Base-by-base conservation (phyloP, 1,140 invertebrate genomes). In the Calliopsis andreniformis region DNA sequence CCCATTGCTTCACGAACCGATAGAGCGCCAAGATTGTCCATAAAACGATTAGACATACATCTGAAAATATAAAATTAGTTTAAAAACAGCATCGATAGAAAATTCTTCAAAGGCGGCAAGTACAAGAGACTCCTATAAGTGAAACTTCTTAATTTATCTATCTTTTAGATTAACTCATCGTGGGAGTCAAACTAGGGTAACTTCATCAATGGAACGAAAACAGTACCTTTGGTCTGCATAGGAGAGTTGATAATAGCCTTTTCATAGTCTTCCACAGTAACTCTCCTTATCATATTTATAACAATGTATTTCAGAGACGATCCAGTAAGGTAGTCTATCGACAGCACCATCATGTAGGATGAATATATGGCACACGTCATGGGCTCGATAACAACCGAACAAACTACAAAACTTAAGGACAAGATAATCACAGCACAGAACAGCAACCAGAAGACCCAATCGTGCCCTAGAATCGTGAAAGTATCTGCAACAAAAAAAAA, bases 271-370 rank as follows among this genome's bases (percentile, higher is more conserved):
- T 89, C 69, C 18, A 94, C 93, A 0, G 92, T 93, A 7, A 93
- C 92, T 68, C 95, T 90, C 79, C 95, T 90, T 10, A 96, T 86
- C 0, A 93, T 90, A 84, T 96, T 96, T 14, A 96, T 92, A 1
- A 96, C 76, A 51, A 96, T 95, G 84, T 95, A 96, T 84, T 94
- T 95, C 49, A 96, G 87, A 89, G 93, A 94, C 16, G 94, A 94
- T 10, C 94, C 94, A 70, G 93, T 67, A 79, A 93, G 95, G 82
- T 94, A 94, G 89, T 95, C 95, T 12, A 96, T 87, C 30, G 94
- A 90, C 59, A 94, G 87, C 23, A 96, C 89, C 16, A 93, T 83
- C 12, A 93, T 89, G 86, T 94, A 96, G n/a, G 94, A 92, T 32
- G 95, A 95, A 28, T 96, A 81, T 23, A 95, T 83, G 2, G 93